Percentiles rank a stretch among this genome's conserved stretches.
phyloP scores from a whole-genome alignment of 1,140 invertebrate genomes.

The Chironomus striatipennis region DNA sequence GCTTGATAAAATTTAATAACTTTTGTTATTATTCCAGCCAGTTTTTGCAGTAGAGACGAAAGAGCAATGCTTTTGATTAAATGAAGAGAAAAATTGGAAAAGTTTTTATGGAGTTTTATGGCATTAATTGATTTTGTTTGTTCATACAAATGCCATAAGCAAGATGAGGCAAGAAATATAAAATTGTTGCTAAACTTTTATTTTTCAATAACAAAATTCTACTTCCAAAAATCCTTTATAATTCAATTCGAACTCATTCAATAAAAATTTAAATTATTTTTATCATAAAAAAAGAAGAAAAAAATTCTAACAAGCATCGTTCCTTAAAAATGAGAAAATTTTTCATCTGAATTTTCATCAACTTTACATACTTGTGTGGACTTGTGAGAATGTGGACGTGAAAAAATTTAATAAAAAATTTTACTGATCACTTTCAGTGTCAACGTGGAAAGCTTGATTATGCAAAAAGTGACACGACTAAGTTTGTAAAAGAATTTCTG shows the following conservation, averaged over 20 bases:
- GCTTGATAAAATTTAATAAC: conserved; percentile 10
- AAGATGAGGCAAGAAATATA: not conserved
- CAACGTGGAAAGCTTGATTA: not conserved
- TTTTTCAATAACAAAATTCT: not conserved
- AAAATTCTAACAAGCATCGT: not conserved
- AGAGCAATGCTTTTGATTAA: not conserved
- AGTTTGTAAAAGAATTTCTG: not conserved
- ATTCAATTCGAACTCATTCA: not conserved
- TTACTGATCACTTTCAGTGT: no score
- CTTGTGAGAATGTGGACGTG: no score
- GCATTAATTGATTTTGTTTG: conserved; percentile 9
- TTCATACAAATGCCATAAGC: not conserved
- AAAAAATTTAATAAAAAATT: no score
- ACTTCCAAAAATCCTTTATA: not conserved
- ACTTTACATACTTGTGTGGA: no score
- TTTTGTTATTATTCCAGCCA: not conserved
- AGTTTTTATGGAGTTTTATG: conserved; percentile 10
- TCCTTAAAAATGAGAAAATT: not conserved
- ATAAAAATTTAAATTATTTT: not conserved
- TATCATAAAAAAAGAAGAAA: not conserved
- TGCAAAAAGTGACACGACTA: not conserved
- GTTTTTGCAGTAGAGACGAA: not conserved
- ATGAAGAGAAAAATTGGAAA: conserved; percentile 3
- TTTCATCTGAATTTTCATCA: no score
- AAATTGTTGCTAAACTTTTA: not conserved